Percentiles rank a stretch among this genome's conserved stretches.
phyloP scores from a whole-genome alignment of 2,797 vertebrate genomes.

The Galago senegalensis region DNA sequence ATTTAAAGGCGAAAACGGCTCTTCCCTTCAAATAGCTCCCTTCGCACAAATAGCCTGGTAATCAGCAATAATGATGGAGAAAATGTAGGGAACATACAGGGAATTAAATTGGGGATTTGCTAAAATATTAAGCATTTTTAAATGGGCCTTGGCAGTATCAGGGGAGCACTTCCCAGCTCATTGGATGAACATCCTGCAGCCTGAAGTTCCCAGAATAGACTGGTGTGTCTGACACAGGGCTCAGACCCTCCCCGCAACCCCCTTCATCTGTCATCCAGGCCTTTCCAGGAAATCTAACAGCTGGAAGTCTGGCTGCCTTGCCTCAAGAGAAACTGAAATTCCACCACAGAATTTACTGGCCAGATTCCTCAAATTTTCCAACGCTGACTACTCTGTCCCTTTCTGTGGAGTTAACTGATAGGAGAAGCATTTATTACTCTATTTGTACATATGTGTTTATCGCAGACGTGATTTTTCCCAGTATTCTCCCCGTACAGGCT shows the following conservation, averaged over 20 bases:
- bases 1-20: slow-evolving; percentile 56
- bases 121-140: slow-evolving; percentile 69
- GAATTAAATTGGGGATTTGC: slow-evolving; percentile 72
- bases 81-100: slow-evolving; percentile 53
- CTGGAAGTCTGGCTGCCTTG: background rate
- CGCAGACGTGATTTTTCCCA: background rate
- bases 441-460: background rate
- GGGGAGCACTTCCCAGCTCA: background rate
- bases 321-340: background rate
- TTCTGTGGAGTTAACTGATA: background rate
- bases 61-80: slow-evolving; percentile 70
- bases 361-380: background rate
- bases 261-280: background rate
- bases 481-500: background rate
- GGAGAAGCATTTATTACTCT: background rate
- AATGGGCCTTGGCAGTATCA: background rate
- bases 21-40: slow-evolving; percentile 75
- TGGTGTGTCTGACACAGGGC: background rate
- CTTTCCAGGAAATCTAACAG: background rate
- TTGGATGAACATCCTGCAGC: background rate
- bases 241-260: background rate
- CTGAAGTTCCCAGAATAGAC: background rate
- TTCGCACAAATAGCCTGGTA: slow-evolving; percentile 57
- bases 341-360: background rate
- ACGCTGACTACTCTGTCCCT: background rate